These are phyloP conservation scores for Opisthocomus hoazin DNA, from an alignment of 2,113 vertebrate genomes.

Conservation along the genomic window DNA sequence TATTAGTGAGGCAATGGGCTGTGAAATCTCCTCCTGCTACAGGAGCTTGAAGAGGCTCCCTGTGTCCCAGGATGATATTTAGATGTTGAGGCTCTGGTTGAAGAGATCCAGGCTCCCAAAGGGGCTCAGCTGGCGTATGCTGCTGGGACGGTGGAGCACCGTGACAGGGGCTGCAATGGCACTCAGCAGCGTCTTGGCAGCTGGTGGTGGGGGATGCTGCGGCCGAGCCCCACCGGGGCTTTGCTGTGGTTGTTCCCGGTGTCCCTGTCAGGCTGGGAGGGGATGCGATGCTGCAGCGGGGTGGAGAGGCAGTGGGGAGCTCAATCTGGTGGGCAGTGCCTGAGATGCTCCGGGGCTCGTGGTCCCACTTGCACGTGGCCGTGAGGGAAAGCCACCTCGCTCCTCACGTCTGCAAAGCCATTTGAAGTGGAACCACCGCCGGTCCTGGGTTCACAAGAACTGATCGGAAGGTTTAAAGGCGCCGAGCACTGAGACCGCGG, in stretches of 20 bases:
- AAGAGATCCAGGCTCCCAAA: neutral
- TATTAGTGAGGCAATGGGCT: neutral
- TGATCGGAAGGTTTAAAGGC: rapidly evolving
- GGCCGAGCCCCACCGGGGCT: neutral
- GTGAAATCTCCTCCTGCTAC: neutral
- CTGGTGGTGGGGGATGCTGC: rapidly evolving
- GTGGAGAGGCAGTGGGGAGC: neutral
- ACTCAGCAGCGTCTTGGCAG: neutral
- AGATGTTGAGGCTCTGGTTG: neutral
- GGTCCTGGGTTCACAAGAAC: neutral
- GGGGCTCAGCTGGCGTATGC: neutral
- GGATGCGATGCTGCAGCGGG: neutral
- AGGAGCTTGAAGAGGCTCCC: neutral
- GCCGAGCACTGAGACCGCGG: rapidly evolving
- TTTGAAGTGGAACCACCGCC: neutral
- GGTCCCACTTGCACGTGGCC: rapidly evolving
- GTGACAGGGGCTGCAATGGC: too few species aligned
- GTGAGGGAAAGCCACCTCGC: too few species aligned
- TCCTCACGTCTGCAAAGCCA: neutral
- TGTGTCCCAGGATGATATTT: neutral
- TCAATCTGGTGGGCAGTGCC: neutral
- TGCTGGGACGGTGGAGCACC: rapidly evolving
- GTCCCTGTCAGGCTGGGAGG: neutral
- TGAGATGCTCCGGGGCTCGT: neutral
- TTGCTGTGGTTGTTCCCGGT: neutral